Conservation (phyloP, 2,797 vertebrate genomes). For the Cuculus canorus region DNA sequence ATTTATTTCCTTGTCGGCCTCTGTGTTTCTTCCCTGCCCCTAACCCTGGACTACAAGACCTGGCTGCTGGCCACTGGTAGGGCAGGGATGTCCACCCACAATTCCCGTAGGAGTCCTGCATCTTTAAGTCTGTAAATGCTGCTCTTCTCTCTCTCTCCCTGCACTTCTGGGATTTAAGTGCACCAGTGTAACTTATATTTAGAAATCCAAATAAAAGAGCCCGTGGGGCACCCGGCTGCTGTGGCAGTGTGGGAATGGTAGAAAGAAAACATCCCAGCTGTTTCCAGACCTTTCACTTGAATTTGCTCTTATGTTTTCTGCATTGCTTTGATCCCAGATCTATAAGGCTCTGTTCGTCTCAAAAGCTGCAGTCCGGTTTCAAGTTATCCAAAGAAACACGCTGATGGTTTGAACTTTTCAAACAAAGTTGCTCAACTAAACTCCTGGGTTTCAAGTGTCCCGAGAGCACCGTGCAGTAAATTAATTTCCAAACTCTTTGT, state of each 20-base stretch:
- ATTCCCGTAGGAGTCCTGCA: neutral
- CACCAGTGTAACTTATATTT: constrained; percentile 11
- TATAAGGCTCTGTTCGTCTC: neutral
- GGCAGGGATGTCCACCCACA: neutral
- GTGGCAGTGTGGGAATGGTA: neutral
- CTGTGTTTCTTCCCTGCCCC: neutral
- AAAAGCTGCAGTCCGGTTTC: neutral
- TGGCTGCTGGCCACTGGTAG: fast-evolving
- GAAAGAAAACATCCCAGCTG: neutral
- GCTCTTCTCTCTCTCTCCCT: neutral
- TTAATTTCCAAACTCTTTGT: neutral
- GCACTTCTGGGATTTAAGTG: neutral
- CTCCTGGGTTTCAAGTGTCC: neutral
- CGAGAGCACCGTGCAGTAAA: neutral
- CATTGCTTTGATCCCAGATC: neutral
- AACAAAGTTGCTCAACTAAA: neutral
- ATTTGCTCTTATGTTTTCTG: neutral
- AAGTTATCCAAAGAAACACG: neutral
- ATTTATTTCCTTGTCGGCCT: neutral
- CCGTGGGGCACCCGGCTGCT: neutral
- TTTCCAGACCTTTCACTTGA: constrained; percentile 12
- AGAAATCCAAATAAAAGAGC: constrained; percentile 28
- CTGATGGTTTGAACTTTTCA: neutral
- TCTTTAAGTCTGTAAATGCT: neutral
- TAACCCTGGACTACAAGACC: neutral